Conservation (phyloP, 2,113 vertebrate genomes). For the Mastomys coucha region DNA sequence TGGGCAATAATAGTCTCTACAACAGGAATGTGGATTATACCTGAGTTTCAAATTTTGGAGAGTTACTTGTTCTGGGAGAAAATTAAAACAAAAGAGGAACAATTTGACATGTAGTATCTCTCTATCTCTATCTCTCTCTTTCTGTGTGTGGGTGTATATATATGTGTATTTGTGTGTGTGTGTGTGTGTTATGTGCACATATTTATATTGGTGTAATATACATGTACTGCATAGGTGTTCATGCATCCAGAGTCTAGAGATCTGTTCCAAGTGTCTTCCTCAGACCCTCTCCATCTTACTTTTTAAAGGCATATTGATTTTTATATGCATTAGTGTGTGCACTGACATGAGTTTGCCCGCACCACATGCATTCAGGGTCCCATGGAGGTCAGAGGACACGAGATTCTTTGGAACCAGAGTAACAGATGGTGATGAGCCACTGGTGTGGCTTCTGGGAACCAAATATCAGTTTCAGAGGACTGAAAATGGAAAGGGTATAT, state of each 20-base stretch:
- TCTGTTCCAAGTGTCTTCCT: neutral
- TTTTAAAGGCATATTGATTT: neutral
- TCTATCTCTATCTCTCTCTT: no score
- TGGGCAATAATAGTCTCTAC: rapidly evolving
- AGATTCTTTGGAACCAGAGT: neutral
- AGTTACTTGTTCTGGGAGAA: neutral
- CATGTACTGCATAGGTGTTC: neutral
- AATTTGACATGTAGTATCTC: neutral
- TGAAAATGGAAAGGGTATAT: constrained; percentile 60
- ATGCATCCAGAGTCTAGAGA: neutral
- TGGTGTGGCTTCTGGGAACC: neutral
- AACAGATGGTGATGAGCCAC: neutral
- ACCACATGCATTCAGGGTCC: neutral
- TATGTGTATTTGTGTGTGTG: no score
- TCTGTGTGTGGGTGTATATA: neutral
- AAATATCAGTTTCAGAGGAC: no score
- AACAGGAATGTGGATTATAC: neutral
- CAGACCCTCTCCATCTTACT: neutral
- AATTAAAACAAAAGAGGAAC: neutral
- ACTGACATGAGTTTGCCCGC: neutral
- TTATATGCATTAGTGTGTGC: neutral
- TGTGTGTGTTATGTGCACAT: neutral
- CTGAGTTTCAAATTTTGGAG: neutral
- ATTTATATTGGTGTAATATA: neutral
- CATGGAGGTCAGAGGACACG: neutral